phyloP scores from a whole-genome alignment of 2,888 invertebrate species.

The Erebia ligea region DNA sequence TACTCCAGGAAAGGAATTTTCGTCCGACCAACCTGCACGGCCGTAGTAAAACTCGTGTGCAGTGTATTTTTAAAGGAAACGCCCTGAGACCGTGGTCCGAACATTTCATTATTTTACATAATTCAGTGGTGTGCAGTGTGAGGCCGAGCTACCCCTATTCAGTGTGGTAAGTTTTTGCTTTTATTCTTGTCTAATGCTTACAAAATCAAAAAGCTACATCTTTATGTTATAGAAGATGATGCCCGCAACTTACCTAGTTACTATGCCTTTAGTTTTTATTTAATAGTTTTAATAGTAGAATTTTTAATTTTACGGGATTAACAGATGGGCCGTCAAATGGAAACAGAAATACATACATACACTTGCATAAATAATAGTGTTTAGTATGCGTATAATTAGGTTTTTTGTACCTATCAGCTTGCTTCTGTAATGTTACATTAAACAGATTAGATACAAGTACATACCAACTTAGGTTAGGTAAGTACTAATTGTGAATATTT shows the following conservation, averaged over 20 bases:
- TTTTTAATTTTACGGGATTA: no score
- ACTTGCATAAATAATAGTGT: no score
- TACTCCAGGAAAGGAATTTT: constrained; percentile 67
- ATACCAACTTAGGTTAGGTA: no score
- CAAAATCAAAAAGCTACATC: no score
- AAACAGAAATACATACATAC: no score
- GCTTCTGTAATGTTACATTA: not conserved
- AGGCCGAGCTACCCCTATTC: constrained; percentile 31
- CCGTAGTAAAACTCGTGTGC: constrained; percentile 76
- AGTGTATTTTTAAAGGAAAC: constrained; percentile 82
- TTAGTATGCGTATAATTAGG: no score
- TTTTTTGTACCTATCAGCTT: not conserved
- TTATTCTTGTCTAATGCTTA: not conserved
- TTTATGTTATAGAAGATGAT: no score
- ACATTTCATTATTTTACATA: constrained; percentile 80
- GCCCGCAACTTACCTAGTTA: no score
- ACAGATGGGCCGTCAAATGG: no score
- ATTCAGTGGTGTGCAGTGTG: constrained; percentile 78
- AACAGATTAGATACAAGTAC: not conserved
- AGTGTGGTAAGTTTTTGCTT: constrained; percentile 35
- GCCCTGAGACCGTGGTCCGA: constrained; percentile 65
- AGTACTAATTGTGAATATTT: not conserved
- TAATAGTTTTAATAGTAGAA: no score
- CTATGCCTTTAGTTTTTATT: no score
- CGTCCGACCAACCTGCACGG: constrained; percentile 77